Evolutionary conservation across 1,140 invertebrate species (phyloP), one percentile per base, ranked within the genome.

Genomic region (Arctopsyche grandis): DNA sequence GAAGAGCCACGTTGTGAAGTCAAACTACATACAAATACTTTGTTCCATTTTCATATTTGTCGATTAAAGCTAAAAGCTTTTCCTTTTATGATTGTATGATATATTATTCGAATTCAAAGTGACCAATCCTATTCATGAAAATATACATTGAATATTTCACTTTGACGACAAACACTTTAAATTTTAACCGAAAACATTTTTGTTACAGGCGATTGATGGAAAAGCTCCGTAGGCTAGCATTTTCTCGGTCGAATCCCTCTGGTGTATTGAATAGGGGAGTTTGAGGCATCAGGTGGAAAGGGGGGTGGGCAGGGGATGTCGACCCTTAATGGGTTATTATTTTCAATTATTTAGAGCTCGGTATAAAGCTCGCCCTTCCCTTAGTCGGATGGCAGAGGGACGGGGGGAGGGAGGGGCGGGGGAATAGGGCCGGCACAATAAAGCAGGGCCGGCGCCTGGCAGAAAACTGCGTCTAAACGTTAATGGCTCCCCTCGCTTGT

Each of bases 271-370:
- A 52, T 52, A 52, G 48, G 16, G 21, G 9, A 12, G 5, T 24
- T 12, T 21, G 63, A 29, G 71, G 71, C 22, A 21, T 16, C 46
- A 52, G 69, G 38, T 52, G 69, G 29, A 1, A 4, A 4, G 29
- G 69, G 43, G 43, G 10, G 43, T 19, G 69, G 16, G 66, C 19
- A 12, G 69, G 69, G 29, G 22, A 9, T 21, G 69, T 19, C n/a
- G 69, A 16, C 69, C 60, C 38, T 56, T 48, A 74, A 74, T 74
- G 71, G 71, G 71, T 74, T 74, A 74, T 74, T 74, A 74, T 74
- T 74, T 74, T 74, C 71, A 74, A 74, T 74, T 74, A 74, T 74
- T 74, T 74, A 74, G 71, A 56, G 71, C 71, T 9, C 43, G 43
- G 24, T 48, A 74, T 24, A 74, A 74, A 74, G 48, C 71, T 48